phyloP scores from a whole-genome alignment of 2,113 vertebrate species.

The Nipponia nippon region DNA sequence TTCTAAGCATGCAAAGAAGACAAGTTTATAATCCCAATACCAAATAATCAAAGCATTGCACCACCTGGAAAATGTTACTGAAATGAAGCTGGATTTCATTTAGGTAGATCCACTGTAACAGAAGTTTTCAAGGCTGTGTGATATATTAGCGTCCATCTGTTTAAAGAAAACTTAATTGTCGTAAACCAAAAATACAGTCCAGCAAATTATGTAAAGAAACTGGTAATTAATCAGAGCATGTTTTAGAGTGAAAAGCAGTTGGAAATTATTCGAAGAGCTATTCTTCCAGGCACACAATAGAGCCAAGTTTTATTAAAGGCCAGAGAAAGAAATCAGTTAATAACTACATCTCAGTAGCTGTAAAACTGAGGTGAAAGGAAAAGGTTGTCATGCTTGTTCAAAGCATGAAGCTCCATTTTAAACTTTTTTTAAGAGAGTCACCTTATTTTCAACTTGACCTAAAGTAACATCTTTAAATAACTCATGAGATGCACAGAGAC shows the following conservation, averaged over 20 bases:
- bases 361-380: background rate
- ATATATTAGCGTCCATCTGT: slow-evolving; percentile 35
- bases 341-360: background rate
- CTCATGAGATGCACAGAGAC: background rate
- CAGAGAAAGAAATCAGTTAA: slow-evolving; percentile 53
- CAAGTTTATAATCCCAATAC: background rate
- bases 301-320: slow-evolving; percentile 48
- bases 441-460: background rate
- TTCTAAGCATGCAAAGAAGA: background rate
- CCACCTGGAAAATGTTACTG: slow-evolving; percentile 26
- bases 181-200: slow-evolving; percentile 31
- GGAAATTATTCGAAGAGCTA: slow-evolving; percentile 54
- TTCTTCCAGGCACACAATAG: slow-evolving; percentile 12
- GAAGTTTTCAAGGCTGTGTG: slow-evolving; percentile 33
- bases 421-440: background rate
- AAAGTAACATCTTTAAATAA: background rate
- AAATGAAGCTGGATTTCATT: slow-evolving; percentile 37
- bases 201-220: slow-evolving; percentile 51
- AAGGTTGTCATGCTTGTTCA: background rate
- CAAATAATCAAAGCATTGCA: slow-evolving; percentile 1
- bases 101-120: background rate
- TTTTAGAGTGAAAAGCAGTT: slow-evolving; percentile 41
- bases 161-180: slow-evolving; percentile 58
- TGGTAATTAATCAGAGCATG: slow-evolving; percentile 47
- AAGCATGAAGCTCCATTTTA: background rate